Evolutionary conservation across 1,140 invertebrate species (phyloP), one percentile per base, ranked within the genome.

Genomic region (Holcopasites calliopsidis): DNA sequence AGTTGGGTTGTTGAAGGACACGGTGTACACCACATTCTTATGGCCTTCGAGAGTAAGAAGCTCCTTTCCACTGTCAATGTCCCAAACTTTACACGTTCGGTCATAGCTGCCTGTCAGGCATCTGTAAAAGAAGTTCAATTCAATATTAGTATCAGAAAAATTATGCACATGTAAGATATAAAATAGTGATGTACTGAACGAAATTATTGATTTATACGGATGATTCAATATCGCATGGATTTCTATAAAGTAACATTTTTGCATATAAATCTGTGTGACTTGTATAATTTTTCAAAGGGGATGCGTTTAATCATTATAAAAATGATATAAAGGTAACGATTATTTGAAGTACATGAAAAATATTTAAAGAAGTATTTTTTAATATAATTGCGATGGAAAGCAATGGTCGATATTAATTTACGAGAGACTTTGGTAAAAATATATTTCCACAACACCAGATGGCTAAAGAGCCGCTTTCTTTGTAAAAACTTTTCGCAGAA

Each of bases 101-200:
- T 97, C 96, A 88, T 97, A 97, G 89, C 96, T 97, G 58, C 95
- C 96, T 1, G 96, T 95, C 60, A 96, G 89, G 89, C 95, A 96
- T 88, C 95, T 96, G 86, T 31, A 11, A 7, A 66, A 65, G 8
- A 42, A 60, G 44, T 40, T 38, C 7, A 2, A 21, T 52, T 52
- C 8, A 13, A 3, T 60, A 5, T 5, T 11, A 10, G 18, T n/a
- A n/a, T 4, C 35, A 38, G 3, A 47, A 3, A 18, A 6, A 47
- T 3, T 18, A 47, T n/a, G 5, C 2, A 16, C 21, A 47, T n/a
- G 11, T 3, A 3, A n/a, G 21, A n/a, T 47, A 18, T 2, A 16
- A 2, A 16, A 44, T 5, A 16, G 13, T 13, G 42, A n/a, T n/a
- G n/a, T n/a, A n/a, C n/a, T n/a, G n/a, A n/a, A n/a, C n/a, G n/a